Base-by-base conservation (phyloP, 37 sponge, comb jelly and placozoan species). In the Haliclona indistincta region DNA sequence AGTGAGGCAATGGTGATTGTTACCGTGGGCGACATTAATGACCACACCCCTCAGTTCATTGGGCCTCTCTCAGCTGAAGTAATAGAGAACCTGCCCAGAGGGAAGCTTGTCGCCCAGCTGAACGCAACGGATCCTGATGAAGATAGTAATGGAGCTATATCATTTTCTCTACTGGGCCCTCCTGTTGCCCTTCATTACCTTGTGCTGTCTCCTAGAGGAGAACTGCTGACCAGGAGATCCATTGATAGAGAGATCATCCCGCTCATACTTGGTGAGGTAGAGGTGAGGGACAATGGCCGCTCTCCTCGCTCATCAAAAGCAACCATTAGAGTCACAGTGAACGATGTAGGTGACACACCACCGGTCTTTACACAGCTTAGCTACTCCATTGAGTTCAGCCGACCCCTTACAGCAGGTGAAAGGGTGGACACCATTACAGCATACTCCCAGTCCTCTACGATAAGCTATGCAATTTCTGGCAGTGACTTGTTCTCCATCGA, bases 281-380 rank as follows among this genome's bases (percentile, higher is more conserved):
- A n/a, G 28, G 60, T 26, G 6, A 26, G n/a, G n/a, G 13, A 58
- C n/a, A 58, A 58, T 20, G 25, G 25, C 26, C 10, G 15, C 51
- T 15, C 51, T 47, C n/a, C 60, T 20, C 13, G 13, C 22, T 20
- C 11, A 20, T 25, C 60, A n/a, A 26, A 58, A n/a, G 28, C 53
- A 0, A 1, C 45, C 1, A 22, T 83, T 23, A 56, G 8, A 15
- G 45, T 83, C 33, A 28, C 19, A 0, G 54, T 83, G 5, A 22
- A 1, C 0, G 84, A 83, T 44, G 42, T 38, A 30, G 58, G 68
- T 20, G 84, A 83, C 35, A 61, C 43, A 10, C 69, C 77, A 1
- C 84, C 84, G 0, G 26, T 67, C 22, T 83, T 83, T 60, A n/a
- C 37, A 22, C 60, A 74, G 49, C 0, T 41, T 17, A 40, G 7